Evolutionary conservation across 1,140 invertebrate genomes (phyloP), one percentile per base, ranked within the genome.

Genomic region (Leptinotarsa defecta): DNA sequence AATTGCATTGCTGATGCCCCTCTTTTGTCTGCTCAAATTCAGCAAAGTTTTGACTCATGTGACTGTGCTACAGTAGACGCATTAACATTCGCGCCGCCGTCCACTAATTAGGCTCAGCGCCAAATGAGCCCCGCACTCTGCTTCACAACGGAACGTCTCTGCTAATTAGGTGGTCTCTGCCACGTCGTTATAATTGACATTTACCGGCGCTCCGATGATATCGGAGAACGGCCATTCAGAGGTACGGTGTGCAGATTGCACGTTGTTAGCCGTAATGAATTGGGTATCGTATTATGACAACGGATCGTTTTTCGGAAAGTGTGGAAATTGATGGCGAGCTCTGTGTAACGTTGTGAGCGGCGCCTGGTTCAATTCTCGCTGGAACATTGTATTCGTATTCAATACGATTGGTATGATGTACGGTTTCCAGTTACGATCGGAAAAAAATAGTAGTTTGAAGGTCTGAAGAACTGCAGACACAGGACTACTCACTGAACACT

Each of bases 121-220:
- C 68, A 69, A 69, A 65, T 34, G 64, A 65, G 64, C 64, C 64
- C 3, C 64, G 20, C 64, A 22, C 20, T 24, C 64, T n/a, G 48
- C 69, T 68, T 68, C 17, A 43, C 17, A 57, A 71, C 69, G 34
- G 52, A 71, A 71, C 69, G 69, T 71, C 69, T 71, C 69, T 71
- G 52, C 34, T 71, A 71, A 71, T 71, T 71, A 71, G 69, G 69
- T 71, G 69, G 69, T 61, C 69, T 52, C 48, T 24, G 49, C 52
- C n/a, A 61, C 69, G 49, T 61, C 20, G 52, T 61, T 71, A 71
- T 71, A 71, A 71, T 71, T 71, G 69, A 71, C 69, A 71, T 71
- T 71, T 71, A 71, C 69, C 69, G 69, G 69, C 20, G 52, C 69
- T 48, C 11, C 20, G 69, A 19, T 61, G 69, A 71, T 71, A 71